Evolutionary conservation across 2,797 vertebrate species (phyloP).

Genomic region (Dendrocincla fuliginosa): DNA sequence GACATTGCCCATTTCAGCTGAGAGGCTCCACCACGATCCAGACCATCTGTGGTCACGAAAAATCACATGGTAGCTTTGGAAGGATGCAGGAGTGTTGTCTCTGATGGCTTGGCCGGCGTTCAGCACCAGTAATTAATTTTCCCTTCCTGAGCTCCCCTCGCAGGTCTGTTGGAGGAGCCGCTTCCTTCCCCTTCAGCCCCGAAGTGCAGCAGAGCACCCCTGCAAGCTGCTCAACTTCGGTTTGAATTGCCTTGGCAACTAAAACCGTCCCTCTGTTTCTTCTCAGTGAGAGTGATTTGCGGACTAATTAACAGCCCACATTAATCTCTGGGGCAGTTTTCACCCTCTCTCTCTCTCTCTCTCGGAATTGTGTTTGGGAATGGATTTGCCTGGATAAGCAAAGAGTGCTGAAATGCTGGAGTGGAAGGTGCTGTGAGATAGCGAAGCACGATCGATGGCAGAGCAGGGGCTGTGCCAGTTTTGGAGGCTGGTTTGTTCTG

Average conservation of each 20-base stretch:
- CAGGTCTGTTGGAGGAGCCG: neutral
- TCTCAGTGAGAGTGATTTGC: neutral
- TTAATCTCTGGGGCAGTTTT: neutral
- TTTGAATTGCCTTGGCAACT: neutral
- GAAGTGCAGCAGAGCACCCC: neutral
- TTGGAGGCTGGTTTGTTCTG: neutral
- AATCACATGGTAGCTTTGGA: neutral
- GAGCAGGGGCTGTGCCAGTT: neutral
- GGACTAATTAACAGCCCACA: neutral
- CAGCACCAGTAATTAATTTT: slow-evolving; percentile 43
- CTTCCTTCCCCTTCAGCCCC: slow-evolving; percentile 25
- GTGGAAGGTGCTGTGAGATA: neutral
- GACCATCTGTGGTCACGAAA: slow-evolving; percentile 12
- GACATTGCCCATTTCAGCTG: neutral
- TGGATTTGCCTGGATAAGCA: neutral
- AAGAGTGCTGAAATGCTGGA: neutral
- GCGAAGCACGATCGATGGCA: rapidly evolving
- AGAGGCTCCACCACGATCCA: neutral
- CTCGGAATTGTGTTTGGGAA: neutral
- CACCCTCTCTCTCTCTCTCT: neutral
- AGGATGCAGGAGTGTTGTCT: neutral
- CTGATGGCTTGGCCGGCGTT: slow-evolving; percentile 14
- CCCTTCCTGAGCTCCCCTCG: neutral
- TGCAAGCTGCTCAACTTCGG: neutral
- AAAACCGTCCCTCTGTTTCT: neutral